A percentile compares a stretch with the other conserved stretches of the same genome.
Conservation (phyloP, 2,113 vertebrate species). For the Leucopsar rothschildi region DNA sequence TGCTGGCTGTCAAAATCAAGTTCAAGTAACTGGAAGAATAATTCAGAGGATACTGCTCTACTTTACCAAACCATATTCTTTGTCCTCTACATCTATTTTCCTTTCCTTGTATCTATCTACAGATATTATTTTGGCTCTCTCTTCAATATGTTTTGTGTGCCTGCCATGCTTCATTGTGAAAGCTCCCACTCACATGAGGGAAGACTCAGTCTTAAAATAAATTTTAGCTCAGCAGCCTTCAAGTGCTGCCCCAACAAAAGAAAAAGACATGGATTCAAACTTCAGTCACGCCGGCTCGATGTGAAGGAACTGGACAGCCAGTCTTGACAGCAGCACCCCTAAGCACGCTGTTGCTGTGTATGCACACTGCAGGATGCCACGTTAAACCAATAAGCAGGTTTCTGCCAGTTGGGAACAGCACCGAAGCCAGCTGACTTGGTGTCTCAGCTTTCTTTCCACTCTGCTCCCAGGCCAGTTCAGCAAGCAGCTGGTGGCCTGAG, state of each 20-base stretch:
- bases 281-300: background rate
- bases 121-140: background rate
- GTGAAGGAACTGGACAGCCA: background rate
- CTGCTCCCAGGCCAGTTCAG: background rate
- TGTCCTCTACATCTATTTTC: background rate
- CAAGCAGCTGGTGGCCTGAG: constrained; percentile 11
- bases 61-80: background rate
- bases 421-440: background rate
- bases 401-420: background rate
- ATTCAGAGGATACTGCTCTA: background rate
- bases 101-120: background rate
- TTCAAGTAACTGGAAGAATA: background rate
- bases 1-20: background rate
- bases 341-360: background rate
- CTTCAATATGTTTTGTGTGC: background rate
- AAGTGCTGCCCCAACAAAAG: background rate
- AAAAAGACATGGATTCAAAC: background rate
- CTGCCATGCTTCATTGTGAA: background rate
- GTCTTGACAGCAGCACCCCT: background rate
- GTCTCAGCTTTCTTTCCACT: background rate
- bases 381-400: background rate
- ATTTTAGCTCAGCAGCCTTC: background rate
- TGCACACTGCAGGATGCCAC: background rate
- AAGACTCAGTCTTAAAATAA: background rate
- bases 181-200: background rate